Base-by-base conservation (phyloP, 2,888 invertebrate species). In the Athalia rosae region DNA sequence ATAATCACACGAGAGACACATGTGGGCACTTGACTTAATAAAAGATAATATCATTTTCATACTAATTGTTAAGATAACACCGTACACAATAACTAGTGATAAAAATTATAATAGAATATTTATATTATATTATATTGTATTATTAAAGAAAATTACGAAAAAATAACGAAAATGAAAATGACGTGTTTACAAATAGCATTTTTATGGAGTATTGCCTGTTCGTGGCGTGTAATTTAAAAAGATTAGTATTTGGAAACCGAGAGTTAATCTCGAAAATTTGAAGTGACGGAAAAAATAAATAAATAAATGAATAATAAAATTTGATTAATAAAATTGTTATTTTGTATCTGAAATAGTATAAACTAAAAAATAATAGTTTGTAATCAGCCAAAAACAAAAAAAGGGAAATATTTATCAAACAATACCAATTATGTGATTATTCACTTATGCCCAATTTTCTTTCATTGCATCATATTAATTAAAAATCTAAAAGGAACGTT, bases 71-170 rank as follows among this genome's bases (percentile, higher is more conserved):
- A 63, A 77, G 77, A 76, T 45, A 53, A 45, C 82, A 78, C 79
- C 78, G 81, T 82, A 84, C 82, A 86, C 86, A 85, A 86, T 86
- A 86, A 86, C 74, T 86, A 86, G 85, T 79, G 81, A 85, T 85
- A 84, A 83, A 79, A 80, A 79, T 82, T 80, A 80, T 82, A 81
- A 82, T 83, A 84, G 81, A 82, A 84, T 82, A 84, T 84, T 83
- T 81, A 83, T 79, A 82, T 76, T 76, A 61, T 63, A 76, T 61
- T 62, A 48, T 67, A 74, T 58, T 47, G 78, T 79, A 79, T 79
- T 83, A 83, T 84, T 79, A 79, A 2, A 28, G 28, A 28, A 28
- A 28, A 28, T 28, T 28, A 28, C 28, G 28, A 28, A 28, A 28
- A 28, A 28, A 28, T 28, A 28, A 28, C 28, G 28, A 28, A 28